These are phyloP conservation scores for Embidobia sp. DNA, from an alignment of 2,888 invertebrate genomes.

Conservation along the genomic window DNA sequence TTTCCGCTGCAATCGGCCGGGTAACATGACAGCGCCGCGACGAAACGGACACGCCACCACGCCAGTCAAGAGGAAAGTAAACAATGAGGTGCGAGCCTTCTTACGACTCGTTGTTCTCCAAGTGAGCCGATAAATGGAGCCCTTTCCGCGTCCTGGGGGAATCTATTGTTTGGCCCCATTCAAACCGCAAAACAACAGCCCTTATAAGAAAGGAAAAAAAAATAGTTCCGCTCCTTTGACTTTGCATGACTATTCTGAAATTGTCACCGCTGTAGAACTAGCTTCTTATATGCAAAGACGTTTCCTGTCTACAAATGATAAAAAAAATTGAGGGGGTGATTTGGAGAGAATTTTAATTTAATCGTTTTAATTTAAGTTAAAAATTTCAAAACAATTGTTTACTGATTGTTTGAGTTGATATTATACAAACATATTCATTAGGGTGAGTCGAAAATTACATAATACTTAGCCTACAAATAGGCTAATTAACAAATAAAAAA, in stretches of 20 bases:
- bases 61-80: constrained; percentile 36
- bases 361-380: too few relatives aligned
- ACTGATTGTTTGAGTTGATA: too few relatives aligned
- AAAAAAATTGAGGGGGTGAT: too few relatives aligned
- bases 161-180: constrained; percentile 34
- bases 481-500: too few relatives aligned
- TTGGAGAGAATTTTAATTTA: too few relatives aligned
- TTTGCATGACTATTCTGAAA: constrained; percentile 14
- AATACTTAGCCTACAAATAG: too few relatives aligned
- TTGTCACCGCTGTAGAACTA: constrained; percentile 25
- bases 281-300: constrained; percentile 12
- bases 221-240: constrained; percentile 17
- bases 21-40: constrained; percentile 7
- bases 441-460: too few relatives aligned
- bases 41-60: constrained; percentile 36
- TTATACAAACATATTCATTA: too few relatives aligned
- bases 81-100: constrained; percentile 47
- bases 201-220: constrained; percentile 13
- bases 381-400: too few relatives aligned
- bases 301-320: too few relatives aligned
- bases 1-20: too few relatives aligned
- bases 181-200: constrained; percentile 16
- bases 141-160: constrained; percentile 1
- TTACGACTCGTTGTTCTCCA: constrained; percentile 37
- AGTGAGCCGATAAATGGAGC: constrained; percentile 30